Evolutionary conservation across 2,888 invertebrate genomes (phyloP), one percentile per base, ranked within the genome.

Genomic region (Prostheceraeus crozeri): DNA sequence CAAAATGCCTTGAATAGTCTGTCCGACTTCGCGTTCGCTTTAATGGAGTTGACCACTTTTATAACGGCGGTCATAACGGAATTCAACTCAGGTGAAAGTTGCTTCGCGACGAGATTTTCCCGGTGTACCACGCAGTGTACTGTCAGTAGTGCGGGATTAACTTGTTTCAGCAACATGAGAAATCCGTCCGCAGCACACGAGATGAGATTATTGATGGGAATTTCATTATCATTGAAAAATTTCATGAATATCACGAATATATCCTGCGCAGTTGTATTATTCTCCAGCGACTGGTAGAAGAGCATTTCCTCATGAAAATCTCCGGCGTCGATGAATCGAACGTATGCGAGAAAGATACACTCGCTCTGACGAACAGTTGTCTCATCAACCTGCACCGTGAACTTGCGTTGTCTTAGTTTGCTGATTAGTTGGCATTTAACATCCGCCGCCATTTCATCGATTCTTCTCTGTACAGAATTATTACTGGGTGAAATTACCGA

Each of bases 51-150:
- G 19, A 54, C 31, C 48, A 45, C 53, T 40, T 54, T 36, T 61
- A 58, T 59, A 36, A 56, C 46, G 45, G 61, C 52, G 30, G 52
- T 21, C 40, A 61, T n/a, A 27, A 46, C 14, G 23, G 23, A 23
- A 46, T 46, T 46, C 11, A 46, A 40, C 28, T 36, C 53, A 31
- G 30, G 54, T 8, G 55, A 60, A 31, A 57, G 27, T n/a, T 55
- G 58, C 59, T 61, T 63, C 1, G 61, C 60, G 31, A 59, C 64
- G 25, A 63, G 40, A 52, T 64, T 61, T 56, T 60, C 53, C 33
- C 62, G 28, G 28, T 60, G 62, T 61, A 64, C 59, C 35, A 64
- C 61, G 46, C 59, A 61, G 48, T 61, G 62, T 40, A 59, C 48
- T 28, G 51, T 45, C 30, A 60, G 35, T 36, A 62, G 57, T 28